Evolutionary conservation across 2,888 invertebrate genomes (phyloP).

Genomic region (Carabus problematicus): DNA sequence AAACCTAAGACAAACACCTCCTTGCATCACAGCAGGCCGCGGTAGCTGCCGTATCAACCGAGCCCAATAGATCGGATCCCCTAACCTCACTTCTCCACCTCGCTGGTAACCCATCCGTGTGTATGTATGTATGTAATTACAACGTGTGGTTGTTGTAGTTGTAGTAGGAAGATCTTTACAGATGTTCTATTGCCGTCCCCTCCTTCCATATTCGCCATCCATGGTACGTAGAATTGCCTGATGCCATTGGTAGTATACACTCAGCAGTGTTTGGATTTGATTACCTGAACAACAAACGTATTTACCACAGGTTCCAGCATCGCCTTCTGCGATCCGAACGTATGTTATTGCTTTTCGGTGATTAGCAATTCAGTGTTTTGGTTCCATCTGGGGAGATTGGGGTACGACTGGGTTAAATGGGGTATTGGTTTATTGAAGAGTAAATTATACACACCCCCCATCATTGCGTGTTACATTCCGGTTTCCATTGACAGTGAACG

Average conservation of each 20-base stretch:
- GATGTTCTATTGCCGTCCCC: no score
- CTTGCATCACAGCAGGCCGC: no score
- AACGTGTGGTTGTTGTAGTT: no score
- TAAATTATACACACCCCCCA: not conserved
- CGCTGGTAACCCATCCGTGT: not conserved
- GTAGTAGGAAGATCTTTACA: no score
- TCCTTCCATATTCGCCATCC: no score
- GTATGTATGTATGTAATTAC: no score
- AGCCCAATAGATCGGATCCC: not conserved
- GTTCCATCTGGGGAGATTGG: no score
- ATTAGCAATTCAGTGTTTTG: constrained; percentile 10
- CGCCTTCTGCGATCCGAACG: not conserved
- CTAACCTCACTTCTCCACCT: not conserved
- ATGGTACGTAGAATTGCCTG: not conserved
- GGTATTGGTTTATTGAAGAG: not conserved
- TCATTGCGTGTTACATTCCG: not conserved
- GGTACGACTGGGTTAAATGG: no score
- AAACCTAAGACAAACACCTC: constrained; percentile 14
- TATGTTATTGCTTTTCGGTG: constrained; percentile 19
- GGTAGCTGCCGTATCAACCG: no score
- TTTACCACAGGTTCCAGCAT: not conserved
- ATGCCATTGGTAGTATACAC: constrained; percentile 20
- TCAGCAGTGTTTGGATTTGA: constrained; percentile 34
- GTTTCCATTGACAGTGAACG: not conserved
- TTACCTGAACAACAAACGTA: constrained; percentile 30